Evolutionary conservation across 2,797 vertebrate genomes (phyloP).

Genomic region (Philypnodon macrostomus): DNA sequence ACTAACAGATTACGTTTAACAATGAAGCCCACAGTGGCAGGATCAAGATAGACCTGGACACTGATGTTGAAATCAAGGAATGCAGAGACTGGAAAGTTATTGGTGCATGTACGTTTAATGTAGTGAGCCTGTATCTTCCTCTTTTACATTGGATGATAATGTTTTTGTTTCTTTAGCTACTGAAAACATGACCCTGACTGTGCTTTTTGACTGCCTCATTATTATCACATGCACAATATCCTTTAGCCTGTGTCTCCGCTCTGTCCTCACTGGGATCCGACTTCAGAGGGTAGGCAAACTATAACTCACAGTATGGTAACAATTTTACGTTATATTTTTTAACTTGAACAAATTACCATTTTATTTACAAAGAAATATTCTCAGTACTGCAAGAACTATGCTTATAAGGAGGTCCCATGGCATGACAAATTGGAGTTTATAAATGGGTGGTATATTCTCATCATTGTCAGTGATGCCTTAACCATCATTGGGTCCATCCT

Average conservation of each 20-base stretch:
- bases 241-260: conserved; percentile 85
- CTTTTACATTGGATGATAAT: background rate
- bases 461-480: conserved; percentile 86
- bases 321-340: too few species aligned
- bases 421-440: conserved; percentile 89
- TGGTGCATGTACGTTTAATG: conserved; percentile 82
- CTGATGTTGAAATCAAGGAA: conserved; percentile 78
- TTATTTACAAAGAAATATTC: conserved; percentile 83
- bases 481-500: conserved; percentile 88
- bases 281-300: conserved; percentile 86
- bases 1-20: conserved; percentile 89
- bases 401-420: conserved; percentile 77
- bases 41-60: conserved; percentile 88
- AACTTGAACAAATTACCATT: too few species aligned
- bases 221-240: conserved; percentile 86
- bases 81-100: conserved; percentile 81
- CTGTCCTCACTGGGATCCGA: conserved; percentile 82
- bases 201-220: conserved; percentile 89
- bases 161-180: conserved; percentile 65
- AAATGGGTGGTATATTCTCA: conserved; percentile 92
- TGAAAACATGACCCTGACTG: conserved; percentile 84
- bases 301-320: too few species aligned
- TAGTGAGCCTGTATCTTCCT: conserved; percentile 11
- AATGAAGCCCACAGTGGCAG: conserved; percentile 91
- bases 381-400: conserved; percentile 72